These are phyloP conservation scores for Andrena chrysosceles DNA, from an alignment of 2,888 invertebrate genomes.

Conservation along the genomic window DNA sequence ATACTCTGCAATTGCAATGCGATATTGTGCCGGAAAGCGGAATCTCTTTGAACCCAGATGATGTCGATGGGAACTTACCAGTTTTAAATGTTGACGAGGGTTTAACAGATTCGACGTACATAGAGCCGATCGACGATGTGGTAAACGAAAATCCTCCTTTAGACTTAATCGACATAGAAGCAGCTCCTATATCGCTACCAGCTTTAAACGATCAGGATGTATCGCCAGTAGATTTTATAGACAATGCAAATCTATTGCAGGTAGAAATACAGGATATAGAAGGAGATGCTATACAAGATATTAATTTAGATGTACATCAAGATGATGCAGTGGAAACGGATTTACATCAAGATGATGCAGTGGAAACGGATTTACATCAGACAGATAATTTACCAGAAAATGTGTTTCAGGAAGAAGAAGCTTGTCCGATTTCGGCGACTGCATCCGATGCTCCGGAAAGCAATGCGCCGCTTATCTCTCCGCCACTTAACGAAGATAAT, in stretches of 20 bases:
- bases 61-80: slow-evolving; percentile 1
- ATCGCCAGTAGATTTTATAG: neutral
- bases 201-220: neutral
- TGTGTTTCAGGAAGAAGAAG: neutral
- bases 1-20: slow-evolving; percentile 27
- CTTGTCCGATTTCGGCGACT: slow-evolving; percentile 1
- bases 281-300: neutral
- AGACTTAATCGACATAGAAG: slow-evolving; percentile 15
- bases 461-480: neutral
- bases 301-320: neutral
- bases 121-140: neutral
- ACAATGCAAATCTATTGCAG: slow-evolving; percentile 18
- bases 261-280: neutral
- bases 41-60: neutral
- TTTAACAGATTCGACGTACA: neutral
- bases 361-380: slow-evolving; percentile 12
- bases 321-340: slow-evolving; percentile 11
- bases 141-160: neutral
- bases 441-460: neutral
- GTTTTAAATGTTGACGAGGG: slow-evolving; percentile 15
- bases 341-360: neutral
- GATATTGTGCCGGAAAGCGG: slow-evolving; percentile 2
- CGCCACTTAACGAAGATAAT: slow-evolving; percentile 24
- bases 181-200: neutral
- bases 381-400: slow-evolving; percentile 10